Conservation (phyloP, 2,113 vertebrate species). For the Neodontobutis hainanensis region DNA sequence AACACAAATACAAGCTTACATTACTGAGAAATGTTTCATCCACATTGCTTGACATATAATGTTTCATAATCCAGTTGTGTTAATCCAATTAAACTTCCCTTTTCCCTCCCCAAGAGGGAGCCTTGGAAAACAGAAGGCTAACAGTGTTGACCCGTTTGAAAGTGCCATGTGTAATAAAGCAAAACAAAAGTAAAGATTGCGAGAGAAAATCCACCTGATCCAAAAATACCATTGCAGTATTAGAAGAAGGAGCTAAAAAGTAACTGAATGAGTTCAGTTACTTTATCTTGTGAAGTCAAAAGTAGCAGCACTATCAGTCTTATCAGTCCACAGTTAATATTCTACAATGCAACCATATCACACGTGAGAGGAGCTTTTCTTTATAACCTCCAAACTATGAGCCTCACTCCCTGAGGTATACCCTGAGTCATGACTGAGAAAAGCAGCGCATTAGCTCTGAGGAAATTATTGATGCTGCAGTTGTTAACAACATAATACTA, state of each 20-base stretch:
- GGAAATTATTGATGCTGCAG: neutral
- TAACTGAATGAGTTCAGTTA: too few species aligned
- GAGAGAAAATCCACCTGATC: too few species aligned
- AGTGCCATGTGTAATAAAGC: neutral
- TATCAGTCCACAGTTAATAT: neutral
- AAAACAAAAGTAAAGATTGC: neutral
- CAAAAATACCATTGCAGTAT: too few species aligned
- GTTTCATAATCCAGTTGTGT: neutral
- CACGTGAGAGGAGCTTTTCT: neutral
- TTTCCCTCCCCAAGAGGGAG: neutral
- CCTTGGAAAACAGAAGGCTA: neutral
- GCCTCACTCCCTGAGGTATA: conserved; percentile 17
- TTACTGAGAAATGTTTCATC: neutral
- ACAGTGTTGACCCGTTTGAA: too few species aligned
- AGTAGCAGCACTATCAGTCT: too few species aligned
- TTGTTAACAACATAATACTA: neutral
- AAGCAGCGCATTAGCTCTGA: neutral
- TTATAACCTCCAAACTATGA: conserved; percentile 1
- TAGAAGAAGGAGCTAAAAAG: too few species aligned
- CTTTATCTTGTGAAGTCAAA: too few species aligned
- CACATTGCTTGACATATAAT: neutral
- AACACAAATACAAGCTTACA: neutral
- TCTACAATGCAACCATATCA: neutral
- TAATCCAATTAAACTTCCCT: conserved; percentile 1
- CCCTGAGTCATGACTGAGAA: conserved; percentile 40